Conservation (phyloP, 2,888 invertebrate species). For the Pseudanteris insignis region DNA sequence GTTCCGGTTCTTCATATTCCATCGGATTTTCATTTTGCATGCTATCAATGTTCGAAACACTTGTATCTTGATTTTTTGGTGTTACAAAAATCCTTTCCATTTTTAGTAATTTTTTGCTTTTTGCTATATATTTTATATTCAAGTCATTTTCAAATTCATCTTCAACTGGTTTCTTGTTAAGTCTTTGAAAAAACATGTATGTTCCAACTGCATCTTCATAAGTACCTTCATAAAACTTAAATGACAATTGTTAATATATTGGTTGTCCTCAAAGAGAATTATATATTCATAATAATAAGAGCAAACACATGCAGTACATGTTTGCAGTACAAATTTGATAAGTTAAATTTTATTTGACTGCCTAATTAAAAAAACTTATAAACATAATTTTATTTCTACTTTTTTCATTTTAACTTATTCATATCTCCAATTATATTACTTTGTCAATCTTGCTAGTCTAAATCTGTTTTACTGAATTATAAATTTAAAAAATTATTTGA, state of each 20-base stretch:
- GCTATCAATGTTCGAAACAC: slow-evolving; percentile 51
- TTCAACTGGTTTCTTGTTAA: slow-evolving; percentile 64
- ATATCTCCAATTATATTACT: too few species aligned
- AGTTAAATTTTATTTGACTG: too few species aligned
- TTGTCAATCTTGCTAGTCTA: too few species aligned
- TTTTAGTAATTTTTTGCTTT: slow-evolving; percentile 74
- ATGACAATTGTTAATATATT: background rate
- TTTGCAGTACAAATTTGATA: too few species aligned
- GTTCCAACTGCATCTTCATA: slow-evolving; percentile 78
- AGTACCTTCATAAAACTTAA: slow-evolving; percentile 70
- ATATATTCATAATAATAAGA: too few species aligned
- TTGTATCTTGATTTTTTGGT: slow-evolving; percentile 55
- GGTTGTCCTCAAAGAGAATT: too few species aligned
- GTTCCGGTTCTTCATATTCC: background rate
- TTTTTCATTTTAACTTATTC: too few species aligned
- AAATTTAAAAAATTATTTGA: too few species aligned
- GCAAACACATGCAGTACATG: too few species aligned
- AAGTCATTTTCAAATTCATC: slow-evolving; percentile 69
- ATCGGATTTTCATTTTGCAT: background rate
- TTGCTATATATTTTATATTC: slow-evolving; percentile 71
- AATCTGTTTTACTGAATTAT: too few species aligned
- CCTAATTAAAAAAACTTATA: too few species aligned
- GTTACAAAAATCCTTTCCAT: slow-evolving; percentile 75
- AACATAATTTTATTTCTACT: too few species aligned
- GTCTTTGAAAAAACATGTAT: slow-evolving; percentile 77